Evolutionary conservation across 2,888 invertebrate genomes (phyloP), one percentile per base, ranked within the genome.

Genomic region (Nomada goodeniana): DNA sequence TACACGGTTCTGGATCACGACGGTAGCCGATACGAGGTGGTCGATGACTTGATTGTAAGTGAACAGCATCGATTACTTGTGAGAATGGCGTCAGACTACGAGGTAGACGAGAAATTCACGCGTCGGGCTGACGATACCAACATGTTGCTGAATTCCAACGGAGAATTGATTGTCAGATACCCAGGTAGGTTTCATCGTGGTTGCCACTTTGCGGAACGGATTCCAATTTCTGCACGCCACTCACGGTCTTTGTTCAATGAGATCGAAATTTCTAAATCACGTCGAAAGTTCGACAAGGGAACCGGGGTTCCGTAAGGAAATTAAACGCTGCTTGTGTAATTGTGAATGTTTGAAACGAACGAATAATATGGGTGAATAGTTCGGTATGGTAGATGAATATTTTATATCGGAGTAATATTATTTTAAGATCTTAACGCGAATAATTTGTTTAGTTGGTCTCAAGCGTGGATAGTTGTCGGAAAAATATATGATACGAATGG

Each of bases 51-150:
- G 86, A 81, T 91, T 82, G 88, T 90, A 71, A 87, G 86, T 55
- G 89, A 91, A 77, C 89, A 90, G 83, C 90, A 92, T 89, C 90
- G 89, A 89, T 90, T 91, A 85, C 90, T 92, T 64, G 88, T 91
- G 76, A 92, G 90, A 82, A 86, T 85, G 77, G 89, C 85, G 67
- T 91, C 91, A 79, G 90, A 92, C 86, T 91, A 91, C 86, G 90
- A 90, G 82, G 86, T 87, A 79, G 86, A 88, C 81, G 92, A 93
- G 89, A 91, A 89, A 89, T 92, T 92, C 83, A 89, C 86, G 47
- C 86, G 90, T 13, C 90, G 93, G 53, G 91, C 84, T 53, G 93
- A 93, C 76, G 92, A 92, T 70, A 92, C 91, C 64, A 87, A 91
- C 83, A 90, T 87, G 77, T 82, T 92, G 57, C 85, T 91, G 74